Conservation (phyloP, 2,797 vertebrate genomes). For the Iguana delicatissima region DNA sequence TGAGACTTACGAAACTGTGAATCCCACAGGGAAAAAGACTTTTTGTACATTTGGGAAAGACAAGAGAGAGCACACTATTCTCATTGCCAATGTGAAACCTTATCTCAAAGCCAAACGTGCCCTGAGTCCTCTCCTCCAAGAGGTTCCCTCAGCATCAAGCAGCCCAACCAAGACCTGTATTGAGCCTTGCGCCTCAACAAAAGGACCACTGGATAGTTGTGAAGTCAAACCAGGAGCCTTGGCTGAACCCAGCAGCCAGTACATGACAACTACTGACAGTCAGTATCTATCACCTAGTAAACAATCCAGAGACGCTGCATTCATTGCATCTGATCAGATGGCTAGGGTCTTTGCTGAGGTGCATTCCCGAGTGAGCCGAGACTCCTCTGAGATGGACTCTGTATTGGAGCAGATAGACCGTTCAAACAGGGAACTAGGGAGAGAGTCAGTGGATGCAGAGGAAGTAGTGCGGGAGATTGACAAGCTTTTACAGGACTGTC, state of each 20-base stretch:
- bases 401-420: slow-evolving; percentile 90
- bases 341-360: slow-evolving; percentile 96
- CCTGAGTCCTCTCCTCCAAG: slow-evolving; percentile 97
- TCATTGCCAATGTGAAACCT: slow-evolving; percentile 99
- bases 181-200: slow-evolving; percentile 90
- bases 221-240: slow-evolving; percentile 93
- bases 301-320: slow-evolving; percentile 90
- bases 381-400: slow-evolving; percentile 92
- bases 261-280: slow-evolving; percentile 83
- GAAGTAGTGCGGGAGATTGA: slow-evolving; percentile 99
- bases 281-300: slow-evolving; percentile 92
- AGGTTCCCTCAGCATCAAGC: slow-evolving; percentile 94
- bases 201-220: slow-evolving; percentile 93
- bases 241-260: slow-evolving; percentile 92
- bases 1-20: slow-evolving; percentile 96
- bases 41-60: slow-evolving; percentile 99
- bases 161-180: slow-evolving; percentile 95
- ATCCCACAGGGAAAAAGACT: slow-evolving; percentile 98
- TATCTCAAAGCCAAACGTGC: slow-evolving; percentile 99
- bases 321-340: slow-evolving; percentile 92
- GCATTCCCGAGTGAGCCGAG: slow-evolving; percentile 93
- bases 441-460: slow-evolving; percentile 93
- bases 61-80: slow-evolving; percentile 98
- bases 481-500: slow-evolving; percentile 99
- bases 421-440: slow-evolving; percentile 84